These are phyloP conservation scores for Tinea semifulvella DNA, from an alignment of 2,888 invertebrate species.

Conservation along the genomic window DNA sequence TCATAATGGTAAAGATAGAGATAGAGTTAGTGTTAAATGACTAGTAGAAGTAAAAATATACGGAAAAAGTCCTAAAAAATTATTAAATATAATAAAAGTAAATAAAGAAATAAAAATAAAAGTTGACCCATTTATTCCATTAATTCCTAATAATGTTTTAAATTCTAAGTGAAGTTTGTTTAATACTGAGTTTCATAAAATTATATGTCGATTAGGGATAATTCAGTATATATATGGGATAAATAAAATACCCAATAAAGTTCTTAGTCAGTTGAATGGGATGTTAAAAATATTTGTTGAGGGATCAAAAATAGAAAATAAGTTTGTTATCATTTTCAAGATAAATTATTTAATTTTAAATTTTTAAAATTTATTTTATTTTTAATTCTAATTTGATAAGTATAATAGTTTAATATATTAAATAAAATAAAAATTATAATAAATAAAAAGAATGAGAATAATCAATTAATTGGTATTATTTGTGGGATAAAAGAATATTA, in stretches of 20 bases:
- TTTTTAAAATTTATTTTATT: slow-evolving; percentile 28
- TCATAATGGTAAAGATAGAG: slow-evolving; percentile 71
- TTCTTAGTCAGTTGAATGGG: slow-evolving; percentile 69
- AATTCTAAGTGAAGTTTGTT: slow-evolving; percentile 63
- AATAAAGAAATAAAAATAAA: slow-evolving; percentile 68
- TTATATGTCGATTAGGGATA: slow-evolving; percentile 57
- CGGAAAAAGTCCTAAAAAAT: slow-evolving; percentile 74
- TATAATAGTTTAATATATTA: slow-evolving; percentile 62
- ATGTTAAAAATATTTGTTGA: slow-evolving; percentile 57
- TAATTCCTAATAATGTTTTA: slow-evolving; percentile 59
- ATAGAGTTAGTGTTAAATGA: slow-evolving; percentile 68
- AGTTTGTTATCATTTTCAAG: slow-evolving; percentile 73
- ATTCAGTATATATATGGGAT: slow-evolving; percentile 63
- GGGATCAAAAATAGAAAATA: slow-evolving; percentile 76
- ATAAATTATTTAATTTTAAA: slow-evolving; percentile 29
- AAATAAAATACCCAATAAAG: slow-evolving; percentile 55
- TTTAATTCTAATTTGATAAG: slow-evolving; percentile 32
- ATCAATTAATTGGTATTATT: slow-evolving; percentile 70
- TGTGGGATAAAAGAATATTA: slow-evolving; percentile 75
- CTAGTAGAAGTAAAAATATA: slow-evolving; percentile 77
- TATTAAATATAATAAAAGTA: slow-evolving; percentile 70
- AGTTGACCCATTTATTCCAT: slow-evolving; percentile 52
- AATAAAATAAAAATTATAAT: slow-evolving; percentile 49
- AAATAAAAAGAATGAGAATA: slow-evolving; percentile 30
- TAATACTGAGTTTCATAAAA: slow-evolving; percentile 57